Conservation (phyloP, 2,888 invertebrate species). For the Euplagia quadripunctaria region DNA sequence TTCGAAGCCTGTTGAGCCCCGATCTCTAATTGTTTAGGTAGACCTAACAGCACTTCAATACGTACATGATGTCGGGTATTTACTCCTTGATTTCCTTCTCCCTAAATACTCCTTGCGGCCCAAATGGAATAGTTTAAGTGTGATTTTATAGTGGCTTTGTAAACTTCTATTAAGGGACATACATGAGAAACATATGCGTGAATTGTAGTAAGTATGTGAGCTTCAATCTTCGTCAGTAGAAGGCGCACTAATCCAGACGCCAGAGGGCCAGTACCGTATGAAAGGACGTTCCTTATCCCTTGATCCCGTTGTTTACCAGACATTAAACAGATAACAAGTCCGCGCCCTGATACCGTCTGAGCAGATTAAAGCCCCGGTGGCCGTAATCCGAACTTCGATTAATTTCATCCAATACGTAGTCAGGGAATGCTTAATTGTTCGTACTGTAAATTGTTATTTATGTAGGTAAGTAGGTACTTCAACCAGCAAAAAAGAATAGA, state of each 20-base stretch:
- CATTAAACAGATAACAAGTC: conserved; percentile 88
- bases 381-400: conserved; percentile 86
- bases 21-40: conserved; percentile 55
- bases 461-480: conserved; percentile 46
- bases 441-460: conserved; percentile 69
- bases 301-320: conserved; percentile 88
- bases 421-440: conserved; percentile 74
- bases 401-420: conserved; percentile 86
- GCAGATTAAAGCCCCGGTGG: conserved; percentile 83
- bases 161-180: conserved; percentile 22
- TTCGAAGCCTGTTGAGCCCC: conserved; percentile 66
- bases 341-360: conserved; percentile 84
- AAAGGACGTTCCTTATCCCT: conserved; percentile 87
- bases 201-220: conserved; percentile 70
- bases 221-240: conserved; percentile 77
- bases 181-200: conserved; percentile 54
- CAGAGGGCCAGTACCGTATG: conserved; percentile 83
- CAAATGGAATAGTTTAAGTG: conserved; percentile 22
- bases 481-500: conserved; percentile 37
- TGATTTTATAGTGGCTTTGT: conserved; percentile 24
- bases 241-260: conserved; percentile 80
- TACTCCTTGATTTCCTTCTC: conserved; percentile 27
- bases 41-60: conserved; percentile 51
- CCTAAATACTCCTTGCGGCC: conserved; percentile 9
- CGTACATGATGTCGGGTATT: conserved; percentile 42